phyloP scores from a whole-genome alignment of 2,797 vertebrate genomes.

The Typhlichthys subterraneus region DNA sequence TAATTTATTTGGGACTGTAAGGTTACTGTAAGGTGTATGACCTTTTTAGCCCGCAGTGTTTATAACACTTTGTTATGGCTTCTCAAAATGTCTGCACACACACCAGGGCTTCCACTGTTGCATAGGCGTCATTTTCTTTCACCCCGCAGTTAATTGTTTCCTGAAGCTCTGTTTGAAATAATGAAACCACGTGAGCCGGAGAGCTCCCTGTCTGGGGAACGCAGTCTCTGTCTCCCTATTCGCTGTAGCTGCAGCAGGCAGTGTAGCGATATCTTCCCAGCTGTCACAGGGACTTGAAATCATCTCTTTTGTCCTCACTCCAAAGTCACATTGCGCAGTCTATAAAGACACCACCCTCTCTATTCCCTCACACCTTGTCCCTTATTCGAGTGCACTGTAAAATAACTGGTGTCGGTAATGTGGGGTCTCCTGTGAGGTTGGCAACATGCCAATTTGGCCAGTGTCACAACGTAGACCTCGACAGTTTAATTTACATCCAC shows the following conservation, averaged over 20 bases:
- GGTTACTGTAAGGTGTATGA: too few relatives aligned
- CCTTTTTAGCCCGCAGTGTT: slow-evolving; percentile 38
- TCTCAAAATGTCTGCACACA: slow-evolving; percentile 55
- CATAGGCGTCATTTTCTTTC: slow-evolving; percentile 40
- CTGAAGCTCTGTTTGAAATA: slow-evolving; percentile 69
- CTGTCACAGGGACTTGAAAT: slow-evolving; percentile 54
- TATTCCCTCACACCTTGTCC: slow-evolving; percentile 15
- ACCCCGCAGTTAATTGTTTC: slow-evolving; percentile 67
- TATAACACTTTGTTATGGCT: slow-evolving; percentile 44
- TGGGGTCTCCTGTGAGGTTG: slow-evolving; percentile 24
- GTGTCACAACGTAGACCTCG: slow-evolving; percentile 9
- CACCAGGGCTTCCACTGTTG: slow-evolving; percentile 47
- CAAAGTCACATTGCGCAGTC: slow-evolving; percentile 53
- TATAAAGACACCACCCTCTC: slow-evolving; percentile 26
- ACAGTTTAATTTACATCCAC: slow-evolving; percentile 20
- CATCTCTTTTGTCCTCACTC: slow-evolving; percentile 47
- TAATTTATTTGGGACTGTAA: too few relatives aligned
- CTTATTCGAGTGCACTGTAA: slow-evolving; percentile 30
- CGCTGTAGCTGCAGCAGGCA: slow-evolving; percentile 43
- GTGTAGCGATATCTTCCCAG: slow-evolving; percentile 48
- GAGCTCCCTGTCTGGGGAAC: slow-evolving; percentile 49
- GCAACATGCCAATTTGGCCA: slow-evolving; percentile 4
- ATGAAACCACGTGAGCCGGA: slow-evolving; percentile 66
- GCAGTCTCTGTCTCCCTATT: slow-evolving; percentile 33
- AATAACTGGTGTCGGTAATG: slow-evolving; percentile 43